These are phyloP conservation scores for Lampropteryx suffumata DNA, from an alignment of 2,888 invertebrate species.

Conservation along the genomic window DNA sequence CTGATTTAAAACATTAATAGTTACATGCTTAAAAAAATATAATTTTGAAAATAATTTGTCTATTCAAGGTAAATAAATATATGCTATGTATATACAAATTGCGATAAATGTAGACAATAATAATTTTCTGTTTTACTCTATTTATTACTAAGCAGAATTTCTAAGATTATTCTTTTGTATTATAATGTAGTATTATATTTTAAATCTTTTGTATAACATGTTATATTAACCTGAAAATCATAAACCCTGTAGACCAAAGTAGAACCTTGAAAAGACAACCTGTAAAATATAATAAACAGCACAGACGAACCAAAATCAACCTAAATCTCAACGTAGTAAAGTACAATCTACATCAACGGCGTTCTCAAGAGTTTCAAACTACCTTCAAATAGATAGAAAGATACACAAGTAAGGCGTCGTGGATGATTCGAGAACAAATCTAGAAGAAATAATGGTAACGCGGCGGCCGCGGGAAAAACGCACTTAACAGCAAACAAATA, in stretches of 20 bases:
- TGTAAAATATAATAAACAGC: conserved; percentile 42
- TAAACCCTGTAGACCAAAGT: conserved; percentile 6
- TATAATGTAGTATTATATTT: too few species aligned
- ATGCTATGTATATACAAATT: too few species aligned
- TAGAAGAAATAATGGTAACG: conserved; percentile 57
- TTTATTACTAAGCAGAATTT: too few species aligned
- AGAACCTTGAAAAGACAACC: conserved; percentile 42
- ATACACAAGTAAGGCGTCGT: conserved; percentile 81
- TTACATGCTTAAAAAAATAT: conserved; percentile 42
- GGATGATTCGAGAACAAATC: conserved; percentile 69
- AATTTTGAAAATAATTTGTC: conserved; percentile 33
- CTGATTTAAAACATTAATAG: conserved; percentile 24
- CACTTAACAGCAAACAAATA: conserved; percentile 21
- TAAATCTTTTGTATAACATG: too few species aligned
- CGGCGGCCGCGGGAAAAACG: conserved; percentile 20
- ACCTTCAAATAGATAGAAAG: conserved; percentile 74
- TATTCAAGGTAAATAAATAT: conserved; percentile 36
- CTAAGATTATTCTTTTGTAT: too few species aligned
- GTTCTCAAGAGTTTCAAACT: conserved; percentile 66
- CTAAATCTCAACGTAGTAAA: conserved; percentile 62
- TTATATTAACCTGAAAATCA: conserved; percentile 8
- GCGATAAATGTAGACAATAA: too few species aligned
- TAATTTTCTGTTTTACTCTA: too few species aligned
- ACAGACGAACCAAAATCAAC: conserved; percentile 42
- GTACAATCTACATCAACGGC: conserved; percentile 64